Percentiles rank a stretch among this genome's conserved stretches.
Evolutionary conservation across 2,797 vertebrate species (phyloP).

Genomic region (Zenarchopterus dispar): DNA sequence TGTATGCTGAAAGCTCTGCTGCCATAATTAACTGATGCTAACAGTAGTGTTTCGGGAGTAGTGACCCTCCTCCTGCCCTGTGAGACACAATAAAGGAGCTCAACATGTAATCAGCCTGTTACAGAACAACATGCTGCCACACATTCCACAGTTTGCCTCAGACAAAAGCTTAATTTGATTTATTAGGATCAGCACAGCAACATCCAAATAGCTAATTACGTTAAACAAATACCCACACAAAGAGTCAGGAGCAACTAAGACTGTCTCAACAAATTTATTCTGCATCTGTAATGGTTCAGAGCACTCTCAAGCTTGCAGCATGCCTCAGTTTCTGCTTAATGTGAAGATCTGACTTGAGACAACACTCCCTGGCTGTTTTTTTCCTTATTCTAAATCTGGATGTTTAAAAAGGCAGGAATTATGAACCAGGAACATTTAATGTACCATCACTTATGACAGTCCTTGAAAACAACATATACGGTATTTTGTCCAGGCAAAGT

Average conservation of each 20-base stretch:
- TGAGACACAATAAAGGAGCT: conserved; percentile 6
- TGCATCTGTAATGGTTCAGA: no score
- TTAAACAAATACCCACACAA: conserved; percentile 14
- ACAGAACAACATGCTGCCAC: not conserved
- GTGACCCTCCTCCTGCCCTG: not conserved
- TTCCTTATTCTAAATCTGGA: not conserved
- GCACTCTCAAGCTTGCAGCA: no score
- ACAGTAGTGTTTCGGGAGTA: not conserved
- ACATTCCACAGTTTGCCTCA: conserved; percentile 6
- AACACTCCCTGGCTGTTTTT: not conserved
- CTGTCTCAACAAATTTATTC: conserved; percentile 2
- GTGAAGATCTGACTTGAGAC: not conserved
- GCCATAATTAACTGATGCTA: no score
- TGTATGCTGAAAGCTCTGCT: not conserved
- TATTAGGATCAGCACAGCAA: conserved; percentile 18
- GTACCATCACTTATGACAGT: no score
- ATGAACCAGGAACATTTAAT: no score
- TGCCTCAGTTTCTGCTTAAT: not conserved
- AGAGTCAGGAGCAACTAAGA: not conserved
- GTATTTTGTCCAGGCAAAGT: not conserved
- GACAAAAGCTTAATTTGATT: conserved; percentile 46
- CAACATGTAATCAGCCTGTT: conserved; percentile 10
- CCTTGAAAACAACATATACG: not conserved
- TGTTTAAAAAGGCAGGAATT: no score
- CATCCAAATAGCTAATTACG: conserved; percentile 28